A percentile compares a stretch with the other conserved stretches of the same genome.
Conservation (phyloP, 2,113 vertebrate species). For the Muntiacus reevesi region DNA sequence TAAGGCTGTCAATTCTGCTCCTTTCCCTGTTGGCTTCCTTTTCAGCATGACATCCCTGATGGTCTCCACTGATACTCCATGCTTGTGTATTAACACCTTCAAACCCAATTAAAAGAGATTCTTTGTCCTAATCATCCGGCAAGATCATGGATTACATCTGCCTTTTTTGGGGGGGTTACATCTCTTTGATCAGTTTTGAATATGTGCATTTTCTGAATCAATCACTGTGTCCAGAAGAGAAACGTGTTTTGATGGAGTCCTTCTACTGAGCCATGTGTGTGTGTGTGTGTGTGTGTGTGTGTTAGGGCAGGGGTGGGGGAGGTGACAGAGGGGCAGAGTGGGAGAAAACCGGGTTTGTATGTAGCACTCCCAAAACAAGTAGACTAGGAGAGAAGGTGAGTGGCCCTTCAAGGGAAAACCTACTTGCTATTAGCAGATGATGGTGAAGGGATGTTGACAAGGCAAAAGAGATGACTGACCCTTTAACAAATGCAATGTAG, state of each 20-base stretch:
- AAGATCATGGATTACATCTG: neutral
- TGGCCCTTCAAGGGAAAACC: neutral
- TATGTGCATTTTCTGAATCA: neutral
- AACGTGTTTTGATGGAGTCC: neutral
- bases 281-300: neutral
- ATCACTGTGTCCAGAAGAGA: neutral
- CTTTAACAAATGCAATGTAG: neutral
- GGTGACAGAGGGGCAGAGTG: neutral
- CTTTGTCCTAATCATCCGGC: neutral
- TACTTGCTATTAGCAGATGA: neutral
- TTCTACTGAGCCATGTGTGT: neutral
- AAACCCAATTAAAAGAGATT: neutral
- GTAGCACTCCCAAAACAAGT: neutral
- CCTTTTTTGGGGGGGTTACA: neutral
- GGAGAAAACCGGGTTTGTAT: neutral
- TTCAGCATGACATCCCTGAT: neutral
- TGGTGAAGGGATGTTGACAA: too few relatives aligned
- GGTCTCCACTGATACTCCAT: neutral
- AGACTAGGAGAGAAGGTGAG: neutral
- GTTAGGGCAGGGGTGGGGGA: neutral
- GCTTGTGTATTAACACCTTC: neutral
- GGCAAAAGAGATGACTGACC: neutral
- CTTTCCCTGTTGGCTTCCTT: neutral
- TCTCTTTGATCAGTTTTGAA: neutral
- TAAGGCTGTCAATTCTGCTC: neutral